Evolutionary conservation across 2,797 vertebrate species (phyloP), one percentile per base, ranked within the genome.

Genomic region (Tenualosa ilisha): DNA sequence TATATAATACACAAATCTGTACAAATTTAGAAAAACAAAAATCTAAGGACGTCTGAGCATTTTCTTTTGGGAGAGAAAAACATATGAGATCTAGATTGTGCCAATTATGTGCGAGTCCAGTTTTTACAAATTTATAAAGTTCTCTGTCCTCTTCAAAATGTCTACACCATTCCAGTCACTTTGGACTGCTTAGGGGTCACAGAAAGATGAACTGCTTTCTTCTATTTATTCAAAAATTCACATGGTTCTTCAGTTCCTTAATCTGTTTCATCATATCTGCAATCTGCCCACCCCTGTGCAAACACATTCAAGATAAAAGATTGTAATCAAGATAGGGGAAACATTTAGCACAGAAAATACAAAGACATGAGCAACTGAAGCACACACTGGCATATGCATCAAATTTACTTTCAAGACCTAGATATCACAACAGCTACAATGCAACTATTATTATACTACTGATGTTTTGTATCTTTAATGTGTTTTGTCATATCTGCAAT

Each of bases 241-340:
- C 94, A 0, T 97, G 97, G 90, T 95, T 97, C 89, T 97, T 96
- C 90, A 99, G 95, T 89, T 98, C 97, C 6, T 98, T 99, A 88
- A 99, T 97, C 90, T 97, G 97, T 90, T 98, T 99, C 93, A 99
- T 97, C 97, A 99, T 98, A 91, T 97, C 96, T 72, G 96, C 93
- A 43, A 99, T 99, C 88, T 97, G 97, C 91, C 98, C 97, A 56
- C 97, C 97, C 93, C 97, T 97, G 88, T 68, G 90, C 91, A 54
- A 79, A 79, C 7, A 72, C 3, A 46, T 40, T 79, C 37, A 79
- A 89, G 15, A 83, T 22, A 86, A 79, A 79, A 81, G 4, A 46
- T 12, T 40, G 26, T 15, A 56, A 13, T 53, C 20, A 17, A 51
- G 79, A 79, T 11, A 79, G 31, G 17, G 3, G 12, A 75, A 43